Base-by-base conservation (phyloP, 2,888 invertebrate genomes). In the Andrena dorsata region DNA sequence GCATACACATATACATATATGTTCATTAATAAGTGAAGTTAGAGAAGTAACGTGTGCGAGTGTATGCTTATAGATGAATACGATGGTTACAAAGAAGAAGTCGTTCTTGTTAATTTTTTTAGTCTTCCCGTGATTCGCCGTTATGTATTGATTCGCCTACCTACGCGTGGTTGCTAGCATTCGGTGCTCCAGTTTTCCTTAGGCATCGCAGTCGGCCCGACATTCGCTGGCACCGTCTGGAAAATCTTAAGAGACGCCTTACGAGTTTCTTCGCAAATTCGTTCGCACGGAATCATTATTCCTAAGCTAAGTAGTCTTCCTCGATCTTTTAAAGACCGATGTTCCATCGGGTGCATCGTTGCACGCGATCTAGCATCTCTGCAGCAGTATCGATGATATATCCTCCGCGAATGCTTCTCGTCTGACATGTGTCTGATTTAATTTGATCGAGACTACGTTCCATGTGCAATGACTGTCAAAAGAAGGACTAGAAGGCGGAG, bases 11-110 rank as follows among this genome's bases (percentile, higher is more conserved):
- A 32, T 58, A 63, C 61, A 69, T 83, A 74, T 32, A 35, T 85
- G 66, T 79, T 26, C 53, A 53, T 28, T 80, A 70, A 61, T 16
- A 56, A 66, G 56, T 16, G 53, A 66, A 69, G 74, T 69, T 75
- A 76, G 61, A 10, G 51, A 70, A 35, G 41, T 75, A 77, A 60
- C 61, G 76, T 72, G 78, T 72, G 88, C 58, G 76, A 63, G 76
- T 76, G 88, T 78, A 77, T 88, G 69, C 77, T 88, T 88, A 74
- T 61, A 80, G 77, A 75, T 7, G 60, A 78, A 73, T 78, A 80
- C 10, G 35, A 49, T 74, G 71, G 80, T 83, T 69, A 60, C 65
- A 71, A 80, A 63, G 60, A 60, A 65, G 60, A 51, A 82, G 76
- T 75, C 68, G 76, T 53, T 84, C 76, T 76, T 83, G 68, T 72